Evolutionary conservation across 2,797 vertebrate species (phyloP).

Genomic region (Eutrigla gurnardus): DNA sequence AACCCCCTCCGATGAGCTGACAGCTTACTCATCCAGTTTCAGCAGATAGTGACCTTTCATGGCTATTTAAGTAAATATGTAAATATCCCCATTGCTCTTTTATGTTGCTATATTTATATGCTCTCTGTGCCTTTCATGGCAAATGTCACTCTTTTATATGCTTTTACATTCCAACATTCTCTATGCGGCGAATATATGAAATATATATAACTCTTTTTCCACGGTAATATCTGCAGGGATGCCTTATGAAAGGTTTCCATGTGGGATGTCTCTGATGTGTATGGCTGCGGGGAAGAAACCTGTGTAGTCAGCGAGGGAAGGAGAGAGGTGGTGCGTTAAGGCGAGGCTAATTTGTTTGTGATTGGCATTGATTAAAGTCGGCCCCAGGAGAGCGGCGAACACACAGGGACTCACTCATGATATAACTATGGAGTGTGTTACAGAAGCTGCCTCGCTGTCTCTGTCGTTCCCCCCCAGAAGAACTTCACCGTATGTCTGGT

Average conservation of each 20-base stretch:
- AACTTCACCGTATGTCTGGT: not conserved
- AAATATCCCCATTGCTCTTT: slow-evolving; percentile 4
- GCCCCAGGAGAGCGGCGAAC: slow-evolving; percentile 57
- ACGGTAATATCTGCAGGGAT: slow-evolving; percentile 5
- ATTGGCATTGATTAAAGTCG: slow-evolving; percentile 77
- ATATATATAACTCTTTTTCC: too few relatives aligned
- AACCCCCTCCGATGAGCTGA: not conserved
- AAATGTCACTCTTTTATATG: not conserved
- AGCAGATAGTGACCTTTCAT: slow-evolving; percentile 6
- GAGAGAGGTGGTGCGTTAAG: slow-evolving; percentile 70
- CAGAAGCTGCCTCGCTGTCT: slow-evolving; percentile 25
- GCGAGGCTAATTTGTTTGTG: slow-evolving; percentile 78
- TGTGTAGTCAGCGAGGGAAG: slow-evolving; percentile 54
- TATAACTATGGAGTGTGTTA: slow-evolving; percentile 36
- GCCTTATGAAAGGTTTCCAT: slow-evolving; percentile 43
- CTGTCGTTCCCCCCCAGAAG: slow-evolving; percentile 6
- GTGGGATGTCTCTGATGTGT: slow-evolving; percentile 47
- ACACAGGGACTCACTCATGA: slow-evolving; percentile 35
- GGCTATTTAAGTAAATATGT: not conserved
- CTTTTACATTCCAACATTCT: slow-evolving; percentile 4
- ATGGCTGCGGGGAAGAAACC: slow-evolving; percentile 39
- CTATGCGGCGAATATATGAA: not conserved
- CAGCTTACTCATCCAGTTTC: not conserved
- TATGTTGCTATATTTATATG: not conserved
- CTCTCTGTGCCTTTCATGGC: not conserved